Base-by-base conservation (phyloP, 2,888 invertebrate species). In the Agrilus cyanescens region DNA sequence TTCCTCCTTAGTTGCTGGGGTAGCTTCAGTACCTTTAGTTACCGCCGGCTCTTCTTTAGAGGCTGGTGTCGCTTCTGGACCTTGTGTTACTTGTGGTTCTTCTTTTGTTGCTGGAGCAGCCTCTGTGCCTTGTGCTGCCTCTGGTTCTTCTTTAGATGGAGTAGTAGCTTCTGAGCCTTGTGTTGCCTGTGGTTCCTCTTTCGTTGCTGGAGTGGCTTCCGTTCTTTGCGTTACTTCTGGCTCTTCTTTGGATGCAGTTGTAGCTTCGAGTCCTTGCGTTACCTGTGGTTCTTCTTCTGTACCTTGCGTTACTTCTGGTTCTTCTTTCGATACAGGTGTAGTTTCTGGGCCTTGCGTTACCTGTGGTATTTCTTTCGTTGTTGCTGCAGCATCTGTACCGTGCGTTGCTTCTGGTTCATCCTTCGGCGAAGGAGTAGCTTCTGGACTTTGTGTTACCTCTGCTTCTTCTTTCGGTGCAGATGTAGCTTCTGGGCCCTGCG, bases 401-500 rank as follows among this genome's bases (percentile, higher is more conserved):
- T 52, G 45, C 37, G 50, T 43, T 16, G 36, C 29, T 31, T 13
- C 31, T 10, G 44, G 10, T 12, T 13, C 4, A 2, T 18, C 10
- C 10, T 18, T 43, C 13, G 14, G 2, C 2, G 33, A 30, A 16
- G 13, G n/a, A n/a, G 25, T 15, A 18, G 12, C 42, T 7, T 42
- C 39, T 13, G 38, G 41, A 15, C 46, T 43, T 10, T 44, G 32
- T 15, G 46, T 47, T 16, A 18, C 35, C 4, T 34, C 41, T 13
- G 37, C 37, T 42, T 45, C 46, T 13, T 34, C 34, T 30, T 37
- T 29, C 2, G 37, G n/a, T 8, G 37, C 12, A 37, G 50, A 54
- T 32, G 60, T 56, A 48, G 65, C 60, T 29, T 57, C 43, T 32
- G 2, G 10, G 10, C 8, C 10, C 10, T 25, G 8, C 10, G 25